A percentile compares a stretch with the other conserved stretches of the same genome.
Conservation (phyloP, 2,113 vertebrate genomes). For the Centropus bengalensis region DNA sequence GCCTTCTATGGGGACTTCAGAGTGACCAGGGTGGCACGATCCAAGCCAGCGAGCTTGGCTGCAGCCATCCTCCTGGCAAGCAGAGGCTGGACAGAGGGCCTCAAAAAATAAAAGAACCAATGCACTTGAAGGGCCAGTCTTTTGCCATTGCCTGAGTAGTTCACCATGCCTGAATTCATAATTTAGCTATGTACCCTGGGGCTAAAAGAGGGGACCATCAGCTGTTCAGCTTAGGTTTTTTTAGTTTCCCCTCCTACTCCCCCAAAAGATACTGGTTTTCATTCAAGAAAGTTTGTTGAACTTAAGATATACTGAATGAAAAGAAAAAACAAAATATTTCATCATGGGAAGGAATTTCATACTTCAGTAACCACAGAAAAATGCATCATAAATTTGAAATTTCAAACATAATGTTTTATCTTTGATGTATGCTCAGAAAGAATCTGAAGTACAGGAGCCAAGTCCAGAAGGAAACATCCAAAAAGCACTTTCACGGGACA, state of each 20-base stretch:
- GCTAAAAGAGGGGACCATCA: neutral
- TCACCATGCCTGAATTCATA: neutral
- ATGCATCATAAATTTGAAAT: neutral
- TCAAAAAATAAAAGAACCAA: neutral
- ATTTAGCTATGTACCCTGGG: neutral
- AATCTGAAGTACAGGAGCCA: neutral
- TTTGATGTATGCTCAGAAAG: neutral
- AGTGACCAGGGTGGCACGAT: neutral
- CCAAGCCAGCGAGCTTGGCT: neutral
- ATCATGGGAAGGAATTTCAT: neutral
- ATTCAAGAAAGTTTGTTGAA: neutral
- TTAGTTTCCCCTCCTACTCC: fast-evolving
- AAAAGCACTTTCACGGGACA: neutral
- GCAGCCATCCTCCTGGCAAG: neutral
- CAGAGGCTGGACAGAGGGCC: neutral
- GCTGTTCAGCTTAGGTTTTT: neutral
- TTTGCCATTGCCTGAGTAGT: neutral
- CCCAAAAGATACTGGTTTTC: neutral
- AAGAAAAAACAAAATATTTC: neutral
- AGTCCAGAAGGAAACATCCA: neutral
- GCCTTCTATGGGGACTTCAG: neutral
- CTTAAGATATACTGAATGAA: neutral
- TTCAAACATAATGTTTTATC: neutral
- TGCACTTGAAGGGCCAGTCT: neutral
- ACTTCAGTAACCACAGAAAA: neutral